These are phyloP conservation scores for Meloidogyne chitwoodi DNA, from an alignment of 1,140 invertebrate species.

Conservation along the genomic window DNA sequence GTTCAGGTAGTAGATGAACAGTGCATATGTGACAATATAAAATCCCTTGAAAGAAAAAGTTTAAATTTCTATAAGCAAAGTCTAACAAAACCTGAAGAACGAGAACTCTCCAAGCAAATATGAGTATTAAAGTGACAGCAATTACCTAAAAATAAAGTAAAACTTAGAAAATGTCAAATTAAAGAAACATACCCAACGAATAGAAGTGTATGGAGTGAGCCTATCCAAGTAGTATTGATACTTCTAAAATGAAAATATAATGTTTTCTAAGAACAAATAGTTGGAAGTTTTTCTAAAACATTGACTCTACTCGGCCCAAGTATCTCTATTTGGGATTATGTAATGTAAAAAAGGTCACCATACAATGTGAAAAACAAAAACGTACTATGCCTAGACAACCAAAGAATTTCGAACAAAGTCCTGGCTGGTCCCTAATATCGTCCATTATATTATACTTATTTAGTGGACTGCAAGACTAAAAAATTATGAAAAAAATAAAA, in stretches of 20 bases:
- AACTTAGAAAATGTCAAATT: neutral
- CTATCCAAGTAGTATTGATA: constrained; percentile 59
- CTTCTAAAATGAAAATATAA: constrained; percentile 41
- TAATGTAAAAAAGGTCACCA: too few relatives aligned
- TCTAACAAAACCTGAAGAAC: constrained; percentile 26
- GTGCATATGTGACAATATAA: constrained; percentile 97
- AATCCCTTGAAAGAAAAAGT: constrained; percentile 69
- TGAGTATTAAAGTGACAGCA: constrained; percentile 29
- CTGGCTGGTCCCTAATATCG: constrained; percentile 29
- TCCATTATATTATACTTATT: neutral
- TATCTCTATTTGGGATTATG: too few relatives aligned
- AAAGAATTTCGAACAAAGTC: constrained; percentile 18
- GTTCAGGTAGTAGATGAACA: constrained; percentile 98
- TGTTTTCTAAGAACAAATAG: too few relatives aligned
- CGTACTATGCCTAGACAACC: constrained; percentile 33
- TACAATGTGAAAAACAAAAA: neutral
- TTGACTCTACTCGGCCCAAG: too few relatives aligned
- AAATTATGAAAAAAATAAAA: neutral
- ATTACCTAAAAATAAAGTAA: constrained; percentile 7
- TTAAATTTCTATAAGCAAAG: neutral
- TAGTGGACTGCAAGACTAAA: neutral
- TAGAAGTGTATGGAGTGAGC: constrained; percentile 52
- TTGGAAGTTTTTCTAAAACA: too few relatives aligned
- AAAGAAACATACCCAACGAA: constrained; percentile 49
- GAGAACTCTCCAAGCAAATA: constrained; percentile 39